A percentile compares a stretch with the other conserved stretches of the same genome.
Conservation (phyloP, 2,888 invertebrate species). For the Sialis lutaria region DNA sequence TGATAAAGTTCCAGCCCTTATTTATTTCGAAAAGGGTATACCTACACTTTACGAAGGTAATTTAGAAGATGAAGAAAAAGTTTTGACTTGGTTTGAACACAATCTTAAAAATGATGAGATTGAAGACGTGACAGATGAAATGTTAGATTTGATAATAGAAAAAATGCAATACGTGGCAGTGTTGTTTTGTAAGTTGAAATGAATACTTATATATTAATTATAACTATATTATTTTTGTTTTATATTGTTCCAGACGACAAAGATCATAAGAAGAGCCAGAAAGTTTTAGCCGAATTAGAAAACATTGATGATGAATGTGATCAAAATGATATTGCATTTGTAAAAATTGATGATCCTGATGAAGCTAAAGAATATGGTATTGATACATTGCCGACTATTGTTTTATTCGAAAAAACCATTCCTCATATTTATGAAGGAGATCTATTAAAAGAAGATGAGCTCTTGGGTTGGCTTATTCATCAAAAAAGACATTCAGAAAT, state of each 20-base stretch:
- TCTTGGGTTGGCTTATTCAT: constrained; percentile 78
- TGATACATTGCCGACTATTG: constrained; percentile 65
- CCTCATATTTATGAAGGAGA: constrained; percentile 46
- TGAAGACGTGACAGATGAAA: constrained; percentile 87
- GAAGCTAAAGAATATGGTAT: constrained; percentile 85
- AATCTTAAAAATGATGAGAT: constrained; percentile 80
- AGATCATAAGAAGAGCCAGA: constrained; percentile 79
- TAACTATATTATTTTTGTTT: background rate
- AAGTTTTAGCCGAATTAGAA: constrained; percentile 66
- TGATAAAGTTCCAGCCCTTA: constrained; percentile 67
- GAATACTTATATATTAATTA: background rate
- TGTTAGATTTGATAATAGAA: constrained; percentile 76
- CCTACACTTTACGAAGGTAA: constrained; percentile 67
- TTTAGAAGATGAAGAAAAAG: constrained; percentile 77
- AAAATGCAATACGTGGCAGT: constrained; percentile 82
- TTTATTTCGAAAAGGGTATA: constrained; percentile 63
- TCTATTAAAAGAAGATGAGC: constrained; percentile 75
- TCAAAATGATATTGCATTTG: constrained; percentile 79
- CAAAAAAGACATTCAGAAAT: constrained; percentile 83
- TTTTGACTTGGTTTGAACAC: constrained; percentile 69
- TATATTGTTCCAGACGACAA: constrained; percentile 56
- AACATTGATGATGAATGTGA: constrained; percentile 91
- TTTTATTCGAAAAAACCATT: constrained; percentile 46
- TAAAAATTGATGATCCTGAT: constrained; percentile 75
- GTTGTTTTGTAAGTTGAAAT: constrained; percentile 62